A percentile compares a stretch with the other conserved stretches of the same genome.
These are phyloP conservation scores for Diaprepes abbreviatus DNA, from an alignment of 2,888 invertebrate species.

Conservation along the genomic window DNA sequence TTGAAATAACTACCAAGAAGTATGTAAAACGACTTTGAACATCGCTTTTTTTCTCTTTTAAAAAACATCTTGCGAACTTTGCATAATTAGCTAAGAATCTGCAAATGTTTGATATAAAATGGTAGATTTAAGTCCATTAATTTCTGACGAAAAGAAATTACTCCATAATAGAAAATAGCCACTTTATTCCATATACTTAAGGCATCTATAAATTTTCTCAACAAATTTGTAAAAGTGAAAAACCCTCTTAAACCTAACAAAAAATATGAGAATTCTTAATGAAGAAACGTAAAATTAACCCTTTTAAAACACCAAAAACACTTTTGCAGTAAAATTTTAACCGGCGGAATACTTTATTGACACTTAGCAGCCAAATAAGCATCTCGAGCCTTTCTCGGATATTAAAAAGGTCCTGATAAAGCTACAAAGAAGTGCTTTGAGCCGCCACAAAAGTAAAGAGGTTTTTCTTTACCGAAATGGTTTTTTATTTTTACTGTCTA, in stretches of 20 bases:
- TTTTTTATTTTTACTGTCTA: conserved; percentile 33
- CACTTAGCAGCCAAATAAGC: conserved; percentile 20
- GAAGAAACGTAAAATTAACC: conserved; percentile 5
- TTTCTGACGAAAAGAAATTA: too few relatives aligned
- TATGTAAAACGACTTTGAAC: too few relatives aligned
- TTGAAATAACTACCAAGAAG: too few relatives aligned
- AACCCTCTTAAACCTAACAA: neutral
- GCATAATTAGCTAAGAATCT: too few relatives aligned
- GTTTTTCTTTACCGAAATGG: conserved; percentile 27
- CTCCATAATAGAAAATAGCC: too few relatives aligned
- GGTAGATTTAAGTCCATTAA: too few relatives aligned
- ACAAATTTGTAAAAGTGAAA: neutral
- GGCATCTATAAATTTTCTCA: too few relatives aligned
- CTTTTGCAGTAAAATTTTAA: conserved; percentile 11
- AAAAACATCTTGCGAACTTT: too few relatives aligned
- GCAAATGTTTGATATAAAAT: too few relatives aligned
- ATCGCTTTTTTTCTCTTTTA: too few relatives aligned
- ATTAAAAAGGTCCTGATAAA: conserved; percentile 25
- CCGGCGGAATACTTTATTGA: conserved; percentile 9
- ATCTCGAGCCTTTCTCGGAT: conserved; percentile 15
- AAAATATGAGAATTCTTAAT: conserved; percentile 1
- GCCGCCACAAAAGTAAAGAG: conserved; percentile 20
- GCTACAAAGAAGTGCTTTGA: conserved; percentile 20
- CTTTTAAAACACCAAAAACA: neutral
- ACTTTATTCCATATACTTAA: too few relatives aligned